Percentiles rank a stretch among this genome's conserved stretches.
These are phyloP conservation scores for Schlechtendalia chinensis DNA, from an alignment of 1,140 invertebrate genomes.

Conservation along the genomic window DNA sequence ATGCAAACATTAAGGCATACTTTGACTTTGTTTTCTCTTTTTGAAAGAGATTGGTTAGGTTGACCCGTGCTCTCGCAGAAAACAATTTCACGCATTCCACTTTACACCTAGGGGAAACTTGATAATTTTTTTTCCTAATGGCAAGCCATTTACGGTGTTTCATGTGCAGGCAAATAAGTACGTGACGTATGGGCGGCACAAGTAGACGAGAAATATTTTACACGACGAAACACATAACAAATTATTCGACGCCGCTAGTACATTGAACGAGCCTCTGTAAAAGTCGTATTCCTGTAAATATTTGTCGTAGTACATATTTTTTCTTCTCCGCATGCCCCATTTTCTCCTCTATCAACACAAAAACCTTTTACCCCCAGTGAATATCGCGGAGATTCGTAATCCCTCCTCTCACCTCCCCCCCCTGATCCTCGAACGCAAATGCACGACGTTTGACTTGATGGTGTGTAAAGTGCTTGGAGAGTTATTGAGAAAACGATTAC, in stretches of 20 bases:
- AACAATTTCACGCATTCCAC: neutral
- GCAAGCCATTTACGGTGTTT: neutral
- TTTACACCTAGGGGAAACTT: neutral
- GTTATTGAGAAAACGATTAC: slow-evolving; percentile 15
- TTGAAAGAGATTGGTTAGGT: neutral
- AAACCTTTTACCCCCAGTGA: slow-evolving; percentile 5
- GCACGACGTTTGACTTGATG: slow-evolving; percentile 8
- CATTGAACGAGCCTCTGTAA: neutral
- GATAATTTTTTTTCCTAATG: neutral
- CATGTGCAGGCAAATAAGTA: slow-evolving; percentile 14
- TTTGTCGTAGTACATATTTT: neutral
- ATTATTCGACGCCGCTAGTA: neutral
- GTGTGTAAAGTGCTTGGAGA: neutral
- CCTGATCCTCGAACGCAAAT: neutral
- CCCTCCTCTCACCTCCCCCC: neutral
- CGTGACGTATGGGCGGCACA: neutral
- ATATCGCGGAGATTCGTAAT: slow-evolving; percentile 2
- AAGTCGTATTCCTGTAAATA: slow-evolving; percentile 18
- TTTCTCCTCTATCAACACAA: neutral
- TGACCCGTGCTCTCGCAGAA: neutral
- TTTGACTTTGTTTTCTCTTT: neutral
- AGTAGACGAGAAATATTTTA: slow-evolving; percentile 5
- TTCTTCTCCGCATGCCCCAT: neutral
- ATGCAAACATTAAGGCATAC: too few relatives aligned
- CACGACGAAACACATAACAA: neutral